Evolutionary conservation across 2,888 invertebrate species (phyloP).

Genomic region (Cantharis nigra): DNA sequence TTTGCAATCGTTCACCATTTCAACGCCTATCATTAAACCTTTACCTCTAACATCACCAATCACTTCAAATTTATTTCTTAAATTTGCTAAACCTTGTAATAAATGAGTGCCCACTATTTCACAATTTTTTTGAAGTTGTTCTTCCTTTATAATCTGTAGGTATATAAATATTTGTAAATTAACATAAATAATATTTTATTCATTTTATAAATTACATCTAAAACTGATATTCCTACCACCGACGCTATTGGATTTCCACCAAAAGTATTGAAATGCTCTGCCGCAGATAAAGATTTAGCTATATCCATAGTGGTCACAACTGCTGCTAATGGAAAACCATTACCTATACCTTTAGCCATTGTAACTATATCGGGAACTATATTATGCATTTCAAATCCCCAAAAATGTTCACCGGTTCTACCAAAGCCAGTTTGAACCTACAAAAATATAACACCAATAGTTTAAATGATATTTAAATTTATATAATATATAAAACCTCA

Average conservation of each 20-base stretch:
- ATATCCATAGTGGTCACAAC: conserved; percentile 91
- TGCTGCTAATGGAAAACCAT: conserved; percentile 95
- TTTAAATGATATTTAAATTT: neutral
- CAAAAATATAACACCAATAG: conserved; percentile 7
- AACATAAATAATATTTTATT: neutral
- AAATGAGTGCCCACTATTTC: conserved; percentile 81
- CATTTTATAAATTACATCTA: conserved; percentile 70
- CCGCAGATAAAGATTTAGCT: conserved; percentile 74
- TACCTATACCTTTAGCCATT: conserved; percentile 93
- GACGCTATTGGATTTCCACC: conserved; percentile 94
- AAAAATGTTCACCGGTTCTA: conserved; percentile 89
- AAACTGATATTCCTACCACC: conserved; percentile 86
- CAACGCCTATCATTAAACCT: conserved; percentile 95
- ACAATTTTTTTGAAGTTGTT: conserved; percentile 78
- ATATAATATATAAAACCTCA: conserved; percentile 65
- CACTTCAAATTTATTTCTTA: conserved; percentile 69
- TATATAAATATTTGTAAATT: neutral
- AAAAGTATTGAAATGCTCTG: conserved; percentile 92
- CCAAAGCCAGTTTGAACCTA: conserved; percentile 97
- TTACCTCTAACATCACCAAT: conserved; percentile 96
- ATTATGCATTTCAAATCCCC: conserved; percentile 93
- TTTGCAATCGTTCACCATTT: conserved; percentile 74
- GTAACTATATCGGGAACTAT: conserved; percentile 93
- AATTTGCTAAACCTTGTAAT: conserved; percentile 71
- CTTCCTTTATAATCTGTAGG: conserved; percentile 82